Evolutionary conservation across 2,888 invertebrate species (phyloP).

Genomic region (Chymomyza procnemis): DNA sequence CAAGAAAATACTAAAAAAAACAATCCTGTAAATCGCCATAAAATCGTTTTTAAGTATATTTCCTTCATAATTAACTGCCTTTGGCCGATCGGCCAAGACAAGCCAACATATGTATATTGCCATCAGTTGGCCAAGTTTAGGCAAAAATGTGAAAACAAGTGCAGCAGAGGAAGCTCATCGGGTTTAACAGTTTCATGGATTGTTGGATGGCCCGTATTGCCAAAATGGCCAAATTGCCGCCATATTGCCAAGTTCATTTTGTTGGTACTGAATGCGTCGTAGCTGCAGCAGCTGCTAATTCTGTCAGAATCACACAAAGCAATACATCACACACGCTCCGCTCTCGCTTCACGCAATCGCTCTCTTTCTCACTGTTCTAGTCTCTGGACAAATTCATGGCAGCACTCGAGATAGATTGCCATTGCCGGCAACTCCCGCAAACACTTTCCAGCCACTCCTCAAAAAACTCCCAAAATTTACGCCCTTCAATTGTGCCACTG

Average conservation of each 20-base stretch:
- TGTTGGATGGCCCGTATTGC: neutral
- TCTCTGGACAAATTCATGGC: conserved; percentile 62
- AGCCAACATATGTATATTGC: conserved; percentile 32
- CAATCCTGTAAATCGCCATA: no score
- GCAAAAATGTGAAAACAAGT: conserved; percentile 1
- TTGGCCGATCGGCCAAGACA: conserved; percentile 24
- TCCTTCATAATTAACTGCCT: conserved; percentile 1
- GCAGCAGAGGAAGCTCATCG: neutral
- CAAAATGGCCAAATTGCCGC: neutral
- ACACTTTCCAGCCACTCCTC: neutral
- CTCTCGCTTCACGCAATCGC: neutral
- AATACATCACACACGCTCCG: conserved; percentile 60
- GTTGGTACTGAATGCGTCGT: neutral
- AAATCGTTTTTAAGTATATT: no score
- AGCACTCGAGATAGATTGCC: conserved; percentile 66
- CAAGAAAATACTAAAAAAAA: no score
- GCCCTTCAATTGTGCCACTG: conserved; percentile 43
- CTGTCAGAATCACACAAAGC: conserved; percentile 70
- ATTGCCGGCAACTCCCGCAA: conserved; percentile 9
- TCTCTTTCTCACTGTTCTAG: no score
- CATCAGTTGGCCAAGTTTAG: conserved; percentile 4
- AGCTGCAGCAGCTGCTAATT: conserved; percentile 63
- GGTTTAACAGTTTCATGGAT: neutral
- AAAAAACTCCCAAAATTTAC: neutral
- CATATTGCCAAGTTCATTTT: neutral